A percentile compares a stretch with the other conserved stretches of the same genome.
phyloP scores from a whole-genome alignment of 2,113 vertebrate genomes.

The Hippocampus comes region DNA sequence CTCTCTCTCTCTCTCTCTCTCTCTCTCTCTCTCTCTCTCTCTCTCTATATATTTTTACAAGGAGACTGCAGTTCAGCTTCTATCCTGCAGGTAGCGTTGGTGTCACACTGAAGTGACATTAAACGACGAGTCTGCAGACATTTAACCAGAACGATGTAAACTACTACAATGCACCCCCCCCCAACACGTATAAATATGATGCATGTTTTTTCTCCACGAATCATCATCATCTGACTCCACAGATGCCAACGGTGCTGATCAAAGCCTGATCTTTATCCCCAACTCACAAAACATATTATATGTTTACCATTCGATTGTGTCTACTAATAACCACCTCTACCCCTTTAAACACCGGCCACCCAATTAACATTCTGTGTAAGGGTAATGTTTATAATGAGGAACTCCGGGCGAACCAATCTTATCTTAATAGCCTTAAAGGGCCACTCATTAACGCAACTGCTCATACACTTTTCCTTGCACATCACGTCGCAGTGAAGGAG shows the following conservation, averaged over 20 bases:
- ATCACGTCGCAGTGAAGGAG: slow-evolving; percentile 41
- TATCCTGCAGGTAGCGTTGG: slow-evolving; percentile 52
- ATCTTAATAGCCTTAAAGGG: slow-evolving; percentile 83
- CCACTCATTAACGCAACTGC: slow-evolving; percentile 71
- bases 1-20: no score
- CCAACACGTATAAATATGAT: slow-evolving; percentile 15
- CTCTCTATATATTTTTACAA: not conserved
- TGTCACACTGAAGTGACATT: slow-evolving; percentile 27
- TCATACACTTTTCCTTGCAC: slow-evolving; percentile 37
- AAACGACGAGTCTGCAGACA: slow-evolving; percentile 3
- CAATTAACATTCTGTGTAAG: slow-evolving; percentile 81
- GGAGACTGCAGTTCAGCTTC: not conserved
- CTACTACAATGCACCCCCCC: not conserved
- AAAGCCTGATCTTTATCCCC: slow-evolving; percentile 65
- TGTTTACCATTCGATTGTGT: slow-evolving; percentile 58
- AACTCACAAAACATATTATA: slow-evolving; percentile 82
- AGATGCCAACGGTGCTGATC: slow-evolving; percentile 76
- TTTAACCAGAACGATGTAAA: not conserved
- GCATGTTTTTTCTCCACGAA: not conserved
- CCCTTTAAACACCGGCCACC: slow-evolving; percentile 36
- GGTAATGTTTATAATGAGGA: slow-evolving; percentile 80
- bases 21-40: no score
- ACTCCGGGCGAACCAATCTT: slow-evolving; percentile 81
- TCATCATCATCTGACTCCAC: slow-evolving; percentile 35
- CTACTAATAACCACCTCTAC: slow-evolving; percentile 31